These are phyloP conservation scores for Eupithecia inturbata DNA, from an alignment of 2,888 invertebrate genomes.

Conservation along the genomic window DNA sequence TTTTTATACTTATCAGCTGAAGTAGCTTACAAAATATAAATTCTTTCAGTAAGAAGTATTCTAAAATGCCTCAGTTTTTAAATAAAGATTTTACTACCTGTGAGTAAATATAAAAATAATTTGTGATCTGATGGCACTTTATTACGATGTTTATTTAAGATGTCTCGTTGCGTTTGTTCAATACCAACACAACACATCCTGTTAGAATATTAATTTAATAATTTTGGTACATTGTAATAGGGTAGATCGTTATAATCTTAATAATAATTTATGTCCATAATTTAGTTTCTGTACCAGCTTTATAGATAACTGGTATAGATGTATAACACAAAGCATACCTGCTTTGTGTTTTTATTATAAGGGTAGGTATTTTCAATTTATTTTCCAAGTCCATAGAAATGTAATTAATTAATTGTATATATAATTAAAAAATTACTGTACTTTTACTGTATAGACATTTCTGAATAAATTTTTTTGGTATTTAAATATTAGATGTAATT, in stretches of 20 bases:
- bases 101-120: background rate
- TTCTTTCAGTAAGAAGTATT: background rate
- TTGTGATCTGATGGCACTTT: background rate
- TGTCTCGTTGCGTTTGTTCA: conserved; percentile 46
- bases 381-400: background rate
- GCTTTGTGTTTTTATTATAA: background rate
- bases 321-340: no score
- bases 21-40: background rate
- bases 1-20: background rate
- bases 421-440: no score
- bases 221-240: background rate
- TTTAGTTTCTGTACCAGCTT: background rate
- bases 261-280: background rate
- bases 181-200: conserved; percentile 63
- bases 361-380: background rate
- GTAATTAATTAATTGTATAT: no score
- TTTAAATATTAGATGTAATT: background rate
- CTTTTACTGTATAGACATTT: no score
- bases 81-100: background rate
- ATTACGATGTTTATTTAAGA: conserved; percentile 44
- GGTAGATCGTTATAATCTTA: no score
- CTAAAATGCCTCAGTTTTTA: background rate
- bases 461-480: no score
- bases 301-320: no score
- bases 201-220: conserved; percentile 55